Evolutionary conservation across 2,888 invertebrate species (phyloP), one percentile per base, ranked within the genome.

Genomic region (Phortica magna): DNA sequence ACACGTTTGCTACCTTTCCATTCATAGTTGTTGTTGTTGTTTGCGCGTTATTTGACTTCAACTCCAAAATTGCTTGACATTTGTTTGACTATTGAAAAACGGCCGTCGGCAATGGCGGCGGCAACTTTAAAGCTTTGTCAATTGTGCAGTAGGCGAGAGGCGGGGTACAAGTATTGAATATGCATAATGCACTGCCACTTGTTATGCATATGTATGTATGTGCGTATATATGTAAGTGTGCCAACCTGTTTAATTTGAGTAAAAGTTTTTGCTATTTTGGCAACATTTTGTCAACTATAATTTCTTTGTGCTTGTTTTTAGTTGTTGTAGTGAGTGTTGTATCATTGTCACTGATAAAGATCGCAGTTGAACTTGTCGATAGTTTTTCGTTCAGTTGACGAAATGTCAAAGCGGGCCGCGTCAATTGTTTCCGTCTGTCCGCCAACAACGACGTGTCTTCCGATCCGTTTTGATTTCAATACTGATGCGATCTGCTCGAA

Each of bases 61-160:
- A 85, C 89, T 90, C 84, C 82, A 83, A 84, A 85, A 80, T 79
- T 31, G 67, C n/a, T 41, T 7, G n/a, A 83, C 88, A 85, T 90
- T 89, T 89, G 90, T 79, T 78, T 79, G 84, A 80, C 85, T 83
- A 80, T 79, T 78, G 76, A 80, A 78, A 80, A 67, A n/a, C 17
- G n/a, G 59, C 7, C 59, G 59, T 7, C 59, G 59, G n/a, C 59
- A 19, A 17, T 67, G 67, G 83, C 84, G 86, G 88, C 80, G 10
- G 31, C 5, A 31, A n/a, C 88, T 85, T 85, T 85, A 84, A 85
- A 78, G 81, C 84, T 42, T 42, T 41, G 64, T 9, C 3, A 14
- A 22, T 7, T 64, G 14, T 67, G 5, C 67, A 67, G 41, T 22
- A 19, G 14, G 67, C n/a, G 67, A 12, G 39, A 1, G 14, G 39